These are phyloP conservation scores for Chanos chanos DNA, from an alignment of 2,797 vertebrate genomes.

Conservation along the genomic window DNA sequence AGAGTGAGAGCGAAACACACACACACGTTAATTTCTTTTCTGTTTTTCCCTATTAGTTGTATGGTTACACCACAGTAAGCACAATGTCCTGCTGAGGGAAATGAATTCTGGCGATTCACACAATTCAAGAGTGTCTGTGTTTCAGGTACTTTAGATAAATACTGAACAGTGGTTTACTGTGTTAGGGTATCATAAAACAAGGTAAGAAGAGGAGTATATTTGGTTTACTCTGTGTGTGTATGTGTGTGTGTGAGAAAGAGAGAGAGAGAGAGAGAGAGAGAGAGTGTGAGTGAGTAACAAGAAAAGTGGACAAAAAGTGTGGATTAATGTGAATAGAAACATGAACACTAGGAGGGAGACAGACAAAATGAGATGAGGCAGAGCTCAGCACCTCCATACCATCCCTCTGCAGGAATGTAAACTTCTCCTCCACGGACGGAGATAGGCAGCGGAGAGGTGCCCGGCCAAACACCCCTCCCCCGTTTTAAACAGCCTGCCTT, in stretches of 20 bases:
- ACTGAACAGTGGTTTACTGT: neutral
- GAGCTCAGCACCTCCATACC: conserved; percentile 42
- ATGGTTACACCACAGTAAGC: too few relatives aligned
- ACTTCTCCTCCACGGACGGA: conserved; percentile 34
- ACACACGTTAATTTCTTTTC: too few relatives aligned
- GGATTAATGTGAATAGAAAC: conserved; percentile 18
- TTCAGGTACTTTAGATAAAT: too few relatives aligned
- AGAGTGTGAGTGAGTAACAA: conserved; percentile 1
- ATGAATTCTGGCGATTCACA: too few relatives aligned
- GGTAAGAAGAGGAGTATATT: too few relatives aligned
- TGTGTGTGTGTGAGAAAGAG: conserved; percentile 1
- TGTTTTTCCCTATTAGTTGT: too few relatives aligned
- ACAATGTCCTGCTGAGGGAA: too few relatives aligned
- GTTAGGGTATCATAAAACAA: neutral
- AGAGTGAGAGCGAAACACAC: neutral
- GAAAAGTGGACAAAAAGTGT: neutral
- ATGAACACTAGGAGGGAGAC: conserved; percentile 40
- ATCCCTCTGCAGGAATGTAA: conserved; percentile 56
- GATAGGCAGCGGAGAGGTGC: conserved; percentile 2
- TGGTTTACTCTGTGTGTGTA: neutral
- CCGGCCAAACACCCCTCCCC: conserved; percentile 15
- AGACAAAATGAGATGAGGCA: conserved; percentile 33
- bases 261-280: conserved; percentile 4
- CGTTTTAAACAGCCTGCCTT: conserved; percentile 24
- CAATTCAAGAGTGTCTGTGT: too few relatives aligned